These are phyloP conservation scores for Propithecus coquereli DNA, from an alignment of 2,113 vertebrate genomes.

Conservation along the genomic window DNA sequence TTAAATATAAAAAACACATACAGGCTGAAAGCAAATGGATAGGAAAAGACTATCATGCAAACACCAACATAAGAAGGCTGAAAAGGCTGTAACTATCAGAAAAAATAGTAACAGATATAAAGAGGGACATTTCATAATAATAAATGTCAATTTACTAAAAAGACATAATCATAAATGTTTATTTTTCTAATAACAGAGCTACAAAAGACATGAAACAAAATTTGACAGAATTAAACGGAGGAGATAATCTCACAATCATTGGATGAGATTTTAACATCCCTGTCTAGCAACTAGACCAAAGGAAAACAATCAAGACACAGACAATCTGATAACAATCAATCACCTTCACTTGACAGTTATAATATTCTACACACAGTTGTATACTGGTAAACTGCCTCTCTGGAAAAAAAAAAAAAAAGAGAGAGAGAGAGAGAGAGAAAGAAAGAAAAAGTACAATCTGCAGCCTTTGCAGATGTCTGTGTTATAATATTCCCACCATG, in stretches of 20 bases:
- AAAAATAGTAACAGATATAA: background rate
- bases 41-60: background rate
- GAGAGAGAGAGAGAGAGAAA: too few species aligned
- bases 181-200: background rate
- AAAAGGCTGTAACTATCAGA: background rate
- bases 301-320: background rate
- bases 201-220: background rate
- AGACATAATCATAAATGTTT: background rate
- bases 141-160: background rate
- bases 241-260: background rate
- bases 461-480: background rate
- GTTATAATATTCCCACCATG: rapidly evolving
- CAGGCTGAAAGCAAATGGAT: background rate
- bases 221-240: background rate
- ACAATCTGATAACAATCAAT: background rate
- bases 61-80: background rate
- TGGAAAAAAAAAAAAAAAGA: too few species aligned
- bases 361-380: background rate
- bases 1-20: background rate
- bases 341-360: background rate
- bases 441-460: background rate
- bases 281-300: background rate
- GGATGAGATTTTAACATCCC: background rate
- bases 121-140: background rate
- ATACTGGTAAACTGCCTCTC: background rate